phyloP scores from a whole-genome alignment of 2,888 invertebrate genomes.

The Metopia argyrocephala region DNA sequence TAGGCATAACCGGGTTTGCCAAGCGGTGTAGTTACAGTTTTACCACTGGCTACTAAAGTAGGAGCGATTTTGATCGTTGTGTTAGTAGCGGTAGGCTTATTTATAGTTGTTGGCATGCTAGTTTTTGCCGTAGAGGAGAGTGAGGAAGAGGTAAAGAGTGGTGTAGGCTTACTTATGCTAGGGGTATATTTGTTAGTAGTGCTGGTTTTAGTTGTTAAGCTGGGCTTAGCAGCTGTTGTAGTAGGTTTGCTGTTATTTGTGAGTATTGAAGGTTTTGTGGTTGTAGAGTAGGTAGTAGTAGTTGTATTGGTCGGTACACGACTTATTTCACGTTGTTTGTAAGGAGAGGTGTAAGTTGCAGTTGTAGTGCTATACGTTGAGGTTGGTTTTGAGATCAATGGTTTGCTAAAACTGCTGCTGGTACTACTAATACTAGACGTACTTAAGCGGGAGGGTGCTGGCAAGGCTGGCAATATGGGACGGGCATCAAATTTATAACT shows the following conservation, averaged over 20 bases:
- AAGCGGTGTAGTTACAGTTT: conserved; percentile 27
- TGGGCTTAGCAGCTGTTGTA: conserved; percentile 30
- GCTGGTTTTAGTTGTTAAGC: conserved; percentile 22
- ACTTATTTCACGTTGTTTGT: conserved; percentile 48
- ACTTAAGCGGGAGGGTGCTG: conserved; percentile 31
- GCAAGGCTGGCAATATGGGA: conserved; percentile 46
- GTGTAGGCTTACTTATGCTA: conserved; percentile 55
- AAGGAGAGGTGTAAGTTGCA: conserved; percentile 48
- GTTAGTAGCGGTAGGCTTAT: conserved; percentile 23
- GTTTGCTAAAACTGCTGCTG: neutral
- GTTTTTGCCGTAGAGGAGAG: neutral
- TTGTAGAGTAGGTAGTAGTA: neutral
- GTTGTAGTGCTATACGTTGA: conserved; percentile 46
- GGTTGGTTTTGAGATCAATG: conserved; percentile 45
- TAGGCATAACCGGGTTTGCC: conserved; percentile 72
- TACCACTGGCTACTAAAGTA: conserved; percentile 43
- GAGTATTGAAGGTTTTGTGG: conserved; percentile 29
- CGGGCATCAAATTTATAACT: conserved; percentile 57
- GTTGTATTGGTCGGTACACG: conserved; percentile 29
- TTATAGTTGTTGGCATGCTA: conserved; percentile 30
- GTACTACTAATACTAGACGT: conserved; percentile 10
- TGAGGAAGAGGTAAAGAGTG: conserved; percentile 54
- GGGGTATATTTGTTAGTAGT: neutral
- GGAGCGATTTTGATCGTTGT: conserved; percentile 18
- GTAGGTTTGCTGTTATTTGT: conserved; percentile 23